phyloP scores from a whole-genome alignment of 2,888 invertebrate genomes.

The Oxycera nigricornis region DNA sequence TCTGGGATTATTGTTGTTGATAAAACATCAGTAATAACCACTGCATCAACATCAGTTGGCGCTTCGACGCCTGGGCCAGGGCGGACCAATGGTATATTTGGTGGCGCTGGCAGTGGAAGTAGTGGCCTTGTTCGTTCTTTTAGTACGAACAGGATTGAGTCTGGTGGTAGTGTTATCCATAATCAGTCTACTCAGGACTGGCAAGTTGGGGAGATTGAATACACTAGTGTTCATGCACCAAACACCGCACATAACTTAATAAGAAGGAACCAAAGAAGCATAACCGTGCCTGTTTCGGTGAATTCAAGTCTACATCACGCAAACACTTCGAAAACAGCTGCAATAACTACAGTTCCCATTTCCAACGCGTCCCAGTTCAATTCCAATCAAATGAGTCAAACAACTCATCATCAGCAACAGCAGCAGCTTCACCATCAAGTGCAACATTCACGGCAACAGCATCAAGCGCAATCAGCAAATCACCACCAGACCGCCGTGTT shows the following conservation, averaged over 20 bases:
- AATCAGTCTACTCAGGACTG: constrained; percentile 19
- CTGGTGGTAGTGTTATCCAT: background rate
- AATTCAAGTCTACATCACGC: background rate
- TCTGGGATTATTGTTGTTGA: constrained; percentile 58
- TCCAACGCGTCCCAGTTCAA: constrained; percentile 5
- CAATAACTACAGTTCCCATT: constrained; percentile 46
- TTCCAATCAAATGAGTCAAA: constrained; percentile 49
- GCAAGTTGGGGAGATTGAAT: constrained; percentile 22
- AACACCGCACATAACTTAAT: constrained; percentile 18
- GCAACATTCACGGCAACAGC: constrained; percentile 39
- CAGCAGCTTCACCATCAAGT: constrained; percentile 42
- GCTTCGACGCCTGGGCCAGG: constrained; percentile 39
- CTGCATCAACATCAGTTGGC: constrained; percentile 30
- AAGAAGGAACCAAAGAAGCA: constrained; percentile 14
- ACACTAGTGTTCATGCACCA: constrained; percentile 15
- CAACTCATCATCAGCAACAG: constrained; percentile 50
- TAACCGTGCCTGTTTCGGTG: background rate
- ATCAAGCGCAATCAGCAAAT: constrained; percentile 44
- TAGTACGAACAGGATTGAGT: background rate
- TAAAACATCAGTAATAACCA: constrained; percentile 50
- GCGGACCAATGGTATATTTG: constrained; percentile 27
- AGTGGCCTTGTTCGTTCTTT: too few relatives aligned
- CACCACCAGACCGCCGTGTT: constrained; percentile 41
- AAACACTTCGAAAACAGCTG: constrained; percentile 45
- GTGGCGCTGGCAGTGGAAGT: background rate